Conservation (phyloP, 2,113 vertebrate genomes). For the Uria lomvia region DNA sequence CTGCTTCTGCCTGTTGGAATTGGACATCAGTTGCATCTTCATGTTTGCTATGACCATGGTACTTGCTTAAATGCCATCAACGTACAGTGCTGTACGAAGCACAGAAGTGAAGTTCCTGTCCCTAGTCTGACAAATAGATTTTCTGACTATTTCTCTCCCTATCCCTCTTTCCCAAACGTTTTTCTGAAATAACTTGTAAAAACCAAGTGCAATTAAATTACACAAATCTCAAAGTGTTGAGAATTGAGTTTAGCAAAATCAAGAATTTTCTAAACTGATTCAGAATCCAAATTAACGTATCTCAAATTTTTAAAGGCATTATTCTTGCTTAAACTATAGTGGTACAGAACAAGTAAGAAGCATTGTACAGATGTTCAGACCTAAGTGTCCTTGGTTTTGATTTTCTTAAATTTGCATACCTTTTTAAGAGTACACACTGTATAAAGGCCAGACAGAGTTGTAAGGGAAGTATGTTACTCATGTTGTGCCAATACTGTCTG, state of each 20-base stretch:
- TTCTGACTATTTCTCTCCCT: background rate
- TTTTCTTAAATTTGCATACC: background rate
- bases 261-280: background rate
- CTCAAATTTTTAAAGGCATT: background rate
- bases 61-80: background rate
- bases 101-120: background rate
- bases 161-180: background rate
- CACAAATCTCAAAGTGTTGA: background rate
- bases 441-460: background rate
- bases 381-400: background rate
- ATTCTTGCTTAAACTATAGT: background rate
- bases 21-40: background rate
- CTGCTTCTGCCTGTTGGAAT: background rate
- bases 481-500: background rate
- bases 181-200: background rate
- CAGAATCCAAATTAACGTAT: background rate
- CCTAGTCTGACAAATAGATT: background rate
- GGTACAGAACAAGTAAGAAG: background rate
- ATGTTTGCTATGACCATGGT: background rate
- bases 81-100: background rate
- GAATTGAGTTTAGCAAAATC: background rate
- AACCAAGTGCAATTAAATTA: background rate
- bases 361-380: background rate
- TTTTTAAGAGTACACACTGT: background rate
- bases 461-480: background rate